phyloP scores from a whole-genome alignment of 2,797 vertebrate species.

The Karalla daura region DNA sequence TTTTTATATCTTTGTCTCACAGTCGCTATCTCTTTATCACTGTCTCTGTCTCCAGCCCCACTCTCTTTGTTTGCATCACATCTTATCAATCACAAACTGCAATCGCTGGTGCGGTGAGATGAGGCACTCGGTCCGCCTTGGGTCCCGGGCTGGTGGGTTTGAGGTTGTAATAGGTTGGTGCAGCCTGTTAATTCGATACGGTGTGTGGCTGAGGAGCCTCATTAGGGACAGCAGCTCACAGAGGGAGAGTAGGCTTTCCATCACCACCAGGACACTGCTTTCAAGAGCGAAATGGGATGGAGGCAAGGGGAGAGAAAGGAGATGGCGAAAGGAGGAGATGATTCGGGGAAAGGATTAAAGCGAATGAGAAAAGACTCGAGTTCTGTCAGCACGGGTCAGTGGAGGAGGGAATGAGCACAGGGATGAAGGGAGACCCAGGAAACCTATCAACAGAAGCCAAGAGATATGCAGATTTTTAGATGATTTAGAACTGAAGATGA shows the following conservation, averaged over 20 bases:
- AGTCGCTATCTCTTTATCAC: neutral
- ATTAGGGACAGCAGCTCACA: constrained; percentile 65
- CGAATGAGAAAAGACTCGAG: neutral
- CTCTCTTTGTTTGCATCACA: constrained; percentile 60
- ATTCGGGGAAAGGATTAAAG: constrained; percentile 39
- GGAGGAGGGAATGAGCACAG: constrained; percentile 13
- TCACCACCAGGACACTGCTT: constrained; percentile 54
- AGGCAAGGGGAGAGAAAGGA: constrained; percentile 14
- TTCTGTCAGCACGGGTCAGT: constrained; percentile 35
- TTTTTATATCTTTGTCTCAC: neutral
- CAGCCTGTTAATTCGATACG: constrained; percentile 79
- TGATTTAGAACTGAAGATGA: neutral
- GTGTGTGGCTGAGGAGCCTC: constrained; percentile 72
- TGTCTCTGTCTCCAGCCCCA: neutral
- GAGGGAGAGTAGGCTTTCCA: constrained; percentile 54
- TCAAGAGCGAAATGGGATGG: constrained; percentile 52
- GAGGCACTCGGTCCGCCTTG: constrained; percentile 42
- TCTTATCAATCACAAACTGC: constrained; percentile 75
- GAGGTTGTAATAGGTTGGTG: constrained; percentile 74
- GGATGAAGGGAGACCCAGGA: neutral
- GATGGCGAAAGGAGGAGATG: constrained; percentile 17
- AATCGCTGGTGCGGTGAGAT: constrained; percentile 48
- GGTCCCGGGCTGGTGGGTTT: constrained; percentile 55
- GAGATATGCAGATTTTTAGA: constrained; percentile 18
- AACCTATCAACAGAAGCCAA: constrained; percentile 2